Conservation (phyloP, 2,888 invertebrate genomes). For the Anarsia innoxiella region DNA sequence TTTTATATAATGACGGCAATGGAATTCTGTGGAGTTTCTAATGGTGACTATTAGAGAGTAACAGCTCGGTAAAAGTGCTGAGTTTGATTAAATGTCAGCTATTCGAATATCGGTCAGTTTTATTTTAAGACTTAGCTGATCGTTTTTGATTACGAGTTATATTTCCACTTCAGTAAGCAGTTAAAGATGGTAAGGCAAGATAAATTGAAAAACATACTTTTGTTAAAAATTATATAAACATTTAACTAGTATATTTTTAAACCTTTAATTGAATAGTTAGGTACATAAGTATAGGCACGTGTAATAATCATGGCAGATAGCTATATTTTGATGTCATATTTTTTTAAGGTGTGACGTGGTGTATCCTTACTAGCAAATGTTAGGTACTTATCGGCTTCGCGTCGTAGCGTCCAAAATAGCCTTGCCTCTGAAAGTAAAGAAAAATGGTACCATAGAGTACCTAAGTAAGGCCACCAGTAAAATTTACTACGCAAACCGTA, state of each 20-base stretch:
- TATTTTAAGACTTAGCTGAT: too few species aligned
- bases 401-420: not conserved
- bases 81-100: constrained; percentile 5
- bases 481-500: constrained; percentile 8
- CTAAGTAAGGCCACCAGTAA: constrained; percentile 5
- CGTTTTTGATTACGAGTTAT: too few species aligned
- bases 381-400: too few species aligned
- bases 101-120: constrained; percentile 2
- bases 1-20: constrained; percentile 43
- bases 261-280: too few species aligned
- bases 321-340: not conserved
- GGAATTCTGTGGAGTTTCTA: constrained; percentile 35
- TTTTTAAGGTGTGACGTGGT: not conserved
- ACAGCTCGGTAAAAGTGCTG: constrained; percentile 7
- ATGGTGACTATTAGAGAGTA: constrained; percentile 18
- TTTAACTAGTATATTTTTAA: too few species aligned
- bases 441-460: not conserved
- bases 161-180: too few species aligned
- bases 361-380: too few species aligned
- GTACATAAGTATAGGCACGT: too few species aligned
- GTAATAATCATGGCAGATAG: too few species aligned
- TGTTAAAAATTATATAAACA: too few species aligned
- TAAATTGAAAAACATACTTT: too few species aligned
- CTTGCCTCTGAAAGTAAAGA: not conserved
- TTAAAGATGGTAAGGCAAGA: too few species aligned